Percentiles rank a stretch among this genome's conserved stretches.
These are phyloP conservation scores for Tetanocera ferruginea DNA, from an alignment of 2,888 invertebrate species.

Conservation along the genomic window DNA sequence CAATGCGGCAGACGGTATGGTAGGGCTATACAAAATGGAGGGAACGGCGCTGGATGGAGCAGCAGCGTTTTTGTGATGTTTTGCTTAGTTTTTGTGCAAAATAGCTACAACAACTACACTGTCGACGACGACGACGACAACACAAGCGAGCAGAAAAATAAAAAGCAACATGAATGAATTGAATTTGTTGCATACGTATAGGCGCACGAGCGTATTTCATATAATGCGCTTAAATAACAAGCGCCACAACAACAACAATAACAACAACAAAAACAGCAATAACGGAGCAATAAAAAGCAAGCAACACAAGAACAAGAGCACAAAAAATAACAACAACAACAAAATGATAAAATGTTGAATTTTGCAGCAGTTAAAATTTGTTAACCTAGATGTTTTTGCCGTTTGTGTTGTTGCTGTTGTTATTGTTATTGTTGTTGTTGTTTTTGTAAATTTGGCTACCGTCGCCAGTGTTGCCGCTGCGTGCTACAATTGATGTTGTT, in stretches of 20 bases:
- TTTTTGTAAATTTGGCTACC: constrained; percentile 24
- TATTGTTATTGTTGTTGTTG: constrained; percentile 33
- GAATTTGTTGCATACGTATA: constrained; percentile 23
- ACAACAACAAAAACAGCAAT: neutral
- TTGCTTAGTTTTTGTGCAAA: neutral
- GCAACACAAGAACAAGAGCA: neutral
- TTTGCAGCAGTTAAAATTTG: constrained; percentile 43
- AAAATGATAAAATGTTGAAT: constrained; percentile 36
- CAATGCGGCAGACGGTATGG: neutral
- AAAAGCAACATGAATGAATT: constrained; percentile 15
- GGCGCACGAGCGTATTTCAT: constrained; percentile 22
- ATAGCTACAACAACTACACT: constrained; percentile 7
- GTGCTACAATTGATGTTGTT: constrained; percentile 42
- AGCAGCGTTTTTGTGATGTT: neutral
- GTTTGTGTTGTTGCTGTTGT: constrained; percentile 29
- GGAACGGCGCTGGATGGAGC: neutral
- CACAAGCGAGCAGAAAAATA: neutral
- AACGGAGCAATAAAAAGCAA: neutral
- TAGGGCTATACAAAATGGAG: neutral
- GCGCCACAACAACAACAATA: neutral
- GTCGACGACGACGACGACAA: constrained; percentile 12
- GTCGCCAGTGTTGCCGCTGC: constrained; percentile 30
- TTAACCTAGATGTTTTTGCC: constrained; percentile 41
- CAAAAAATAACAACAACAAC: neutral
- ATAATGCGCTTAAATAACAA: constrained; percentile 14